These are phyloP conservation scores for Germaria angustata DNA, from an alignment of 2,888 invertebrate genomes.

Conservation along the genomic window DNA sequence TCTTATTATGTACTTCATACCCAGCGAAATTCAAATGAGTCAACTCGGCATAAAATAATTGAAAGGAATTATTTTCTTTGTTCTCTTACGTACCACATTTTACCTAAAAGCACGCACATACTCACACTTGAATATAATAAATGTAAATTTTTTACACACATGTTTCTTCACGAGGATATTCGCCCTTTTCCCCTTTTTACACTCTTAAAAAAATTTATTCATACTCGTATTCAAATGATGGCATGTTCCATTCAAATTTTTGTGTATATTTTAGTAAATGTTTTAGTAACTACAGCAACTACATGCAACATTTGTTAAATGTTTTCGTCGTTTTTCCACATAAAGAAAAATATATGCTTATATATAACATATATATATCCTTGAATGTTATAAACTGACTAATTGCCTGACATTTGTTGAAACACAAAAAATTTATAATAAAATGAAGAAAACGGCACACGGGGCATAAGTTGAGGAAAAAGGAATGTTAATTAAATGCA, in stretches of 20 bases:
- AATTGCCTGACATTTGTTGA: slow-evolving; percentile 62
- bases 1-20: background rate
- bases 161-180: slow-evolving; percentile 27
- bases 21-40: background rate
- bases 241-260: background rate
- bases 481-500: slow-evolving; percentile 58
- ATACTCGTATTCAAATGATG: background rate
- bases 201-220: background rate
- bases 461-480: background rate
- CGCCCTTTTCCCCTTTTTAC: background rate
- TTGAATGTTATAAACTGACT: slow-evolving; percentile 60
- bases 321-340: slow-evolving; percentile 12
- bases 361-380: slow-evolving; percentile 6
- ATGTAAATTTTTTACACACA: slow-evolving; percentile 7
- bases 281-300: slow-evolving; percentile 21
- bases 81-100: no score
- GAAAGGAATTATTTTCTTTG: no score
- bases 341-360: background rate
- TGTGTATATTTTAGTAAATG: background rate
- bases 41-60: slow-evolving; percentile 9
- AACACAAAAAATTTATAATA: background rate
- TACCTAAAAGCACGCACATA: no score
- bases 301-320: slow-evolving; percentile 21
- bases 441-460: slow-evolving; percentile 13
- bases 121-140: background rate